Conservation (phyloP, 2,797 vertebrate genomes). For the Pelodytes ibericus region DNA sequence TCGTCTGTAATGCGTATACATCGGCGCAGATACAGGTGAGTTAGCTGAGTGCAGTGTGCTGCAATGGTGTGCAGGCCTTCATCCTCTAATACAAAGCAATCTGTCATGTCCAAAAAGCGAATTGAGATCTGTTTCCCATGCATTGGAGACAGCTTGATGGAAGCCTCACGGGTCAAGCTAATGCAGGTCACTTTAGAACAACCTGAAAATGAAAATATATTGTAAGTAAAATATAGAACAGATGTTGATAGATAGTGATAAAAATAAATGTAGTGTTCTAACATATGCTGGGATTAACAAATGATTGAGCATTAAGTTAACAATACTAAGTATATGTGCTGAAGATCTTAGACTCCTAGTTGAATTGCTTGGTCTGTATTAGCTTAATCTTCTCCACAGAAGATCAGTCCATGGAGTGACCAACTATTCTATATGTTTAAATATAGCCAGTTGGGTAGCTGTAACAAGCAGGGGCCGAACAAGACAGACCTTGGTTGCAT, state of each 20-base stretch:
- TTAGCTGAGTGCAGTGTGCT: constrained; percentile 94
- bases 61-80: constrained; percentile 95
- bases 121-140: constrained; percentile 97
- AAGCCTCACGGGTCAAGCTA: constrained; percentile 90
- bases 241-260: background rate
- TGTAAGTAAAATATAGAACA: background rate
- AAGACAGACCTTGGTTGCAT: no score
- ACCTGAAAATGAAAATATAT: constrained; percentile 72
- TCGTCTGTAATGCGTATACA: constrained; percentile 93
- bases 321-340: no score
- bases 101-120: constrained; percentile 96
- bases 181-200: constrained; percentile 98
- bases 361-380: no score
- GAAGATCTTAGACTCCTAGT: no score
- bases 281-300: no score
- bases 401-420: no score
- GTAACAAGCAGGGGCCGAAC: no score
- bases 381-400: no score
- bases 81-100: constrained; percentile 97
- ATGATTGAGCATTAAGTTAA: no score
- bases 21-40: constrained; percentile 93
- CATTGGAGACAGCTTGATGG: constrained; percentile 88
- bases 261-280: no score
- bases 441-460: no score
- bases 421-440: no score